Evolutionary conservation across 2,888 invertebrate genomes (phyloP).

Genomic region (Ormyrus rosae): DNA sequence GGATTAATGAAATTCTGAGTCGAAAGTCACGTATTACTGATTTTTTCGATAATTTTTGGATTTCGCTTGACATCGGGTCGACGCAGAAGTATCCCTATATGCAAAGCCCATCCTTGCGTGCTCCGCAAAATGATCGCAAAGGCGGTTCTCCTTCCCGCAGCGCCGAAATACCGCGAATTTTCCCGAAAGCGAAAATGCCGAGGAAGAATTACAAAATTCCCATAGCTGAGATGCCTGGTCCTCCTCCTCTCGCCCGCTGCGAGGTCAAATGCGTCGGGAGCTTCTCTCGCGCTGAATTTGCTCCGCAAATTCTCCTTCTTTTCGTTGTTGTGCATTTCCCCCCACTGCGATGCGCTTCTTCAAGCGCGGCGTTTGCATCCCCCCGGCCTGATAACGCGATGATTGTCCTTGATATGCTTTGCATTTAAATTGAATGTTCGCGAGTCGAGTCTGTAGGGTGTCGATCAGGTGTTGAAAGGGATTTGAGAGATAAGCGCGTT

Average conservation of each 20-base stretch:
- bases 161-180: constrained; percentile 44
- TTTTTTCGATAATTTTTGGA: no score
- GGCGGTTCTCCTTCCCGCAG: background rate
- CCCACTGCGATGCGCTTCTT: background rate
- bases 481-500: constrained; percentile 29
- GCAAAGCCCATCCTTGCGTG: no score
- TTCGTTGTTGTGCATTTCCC: background rate
- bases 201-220: constrained; percentile 47
- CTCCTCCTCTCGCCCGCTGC: background rate
- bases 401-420: constrained; percentile 36
- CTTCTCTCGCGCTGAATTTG: background rate
- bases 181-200: constrained; percentile 38
- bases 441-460: no score
- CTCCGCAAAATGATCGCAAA: no score
- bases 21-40: no score
- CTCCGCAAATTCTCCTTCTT: background rate
- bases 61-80: no score
- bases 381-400: constrained; percentile 14
- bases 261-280: no score
- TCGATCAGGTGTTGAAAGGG: constrained; percentile 20
- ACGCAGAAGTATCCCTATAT: no score
- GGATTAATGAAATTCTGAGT: no score
- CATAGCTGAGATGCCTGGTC: constrained; percentile 19
- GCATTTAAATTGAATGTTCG: constrained; percentile 47
- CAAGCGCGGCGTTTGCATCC: constrained; percentile 8